These are phyloP conservation scores for Corythucha ciliata DNA, from an alignment of 2,888 invertebrate genomes.

Conservation along the genomic window DNA sequence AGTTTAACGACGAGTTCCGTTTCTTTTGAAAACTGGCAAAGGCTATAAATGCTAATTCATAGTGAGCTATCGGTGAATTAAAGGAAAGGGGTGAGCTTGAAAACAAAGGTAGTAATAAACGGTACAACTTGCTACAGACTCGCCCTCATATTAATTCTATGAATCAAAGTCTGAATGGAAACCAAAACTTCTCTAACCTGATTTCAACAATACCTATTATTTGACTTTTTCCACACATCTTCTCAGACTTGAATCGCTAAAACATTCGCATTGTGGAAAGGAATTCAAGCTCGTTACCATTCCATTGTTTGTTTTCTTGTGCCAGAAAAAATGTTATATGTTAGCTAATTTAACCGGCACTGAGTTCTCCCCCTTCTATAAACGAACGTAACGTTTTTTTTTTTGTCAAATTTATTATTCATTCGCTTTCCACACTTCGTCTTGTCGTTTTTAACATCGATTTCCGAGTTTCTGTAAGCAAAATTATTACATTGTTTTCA, in stretches of 20 bases:
- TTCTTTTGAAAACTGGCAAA: too few species aligned
- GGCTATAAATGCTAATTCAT: conserved; percentile 16
- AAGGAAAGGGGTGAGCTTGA: conserved; percentile 4
- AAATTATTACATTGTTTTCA: too few species aligned
- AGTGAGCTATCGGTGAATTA: conserved; percentile 16
- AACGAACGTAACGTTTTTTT: too few species aligned
- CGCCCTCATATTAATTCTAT: conserved; percentile 29
- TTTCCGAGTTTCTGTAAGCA: too few species aligned
- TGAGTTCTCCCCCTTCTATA: too few species aligned
- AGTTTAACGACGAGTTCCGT: too few species aligned
- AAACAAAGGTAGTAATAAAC: conserved; percentile 25
- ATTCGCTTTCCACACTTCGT: conserved; percentile 9
- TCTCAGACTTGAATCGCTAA: conserved; percentile 21
- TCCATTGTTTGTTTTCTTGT: conserved; percentile 22
- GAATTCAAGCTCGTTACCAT: conserved; percentile 18
- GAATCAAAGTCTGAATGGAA: conserved; percentile 28
- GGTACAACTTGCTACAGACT: conserved; percentile 21
- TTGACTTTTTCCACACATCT: conserved; percentile 27
- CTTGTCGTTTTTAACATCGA: too few species aligned
- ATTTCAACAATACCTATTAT: conserved; percentile 25
- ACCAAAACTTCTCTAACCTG: conserved; percentile 25
- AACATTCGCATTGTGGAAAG: conserved; percentile 23
- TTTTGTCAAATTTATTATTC: conserved; percentile 20
- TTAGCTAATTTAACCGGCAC: too few species aligned
- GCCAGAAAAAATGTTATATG: conserved; percentile 15